Evolutionary conservation across 2,888 invertebrate species (phyloP), one percentile per base, ranked within the genome.

Genomic region (Sericinus montela): DNA sequence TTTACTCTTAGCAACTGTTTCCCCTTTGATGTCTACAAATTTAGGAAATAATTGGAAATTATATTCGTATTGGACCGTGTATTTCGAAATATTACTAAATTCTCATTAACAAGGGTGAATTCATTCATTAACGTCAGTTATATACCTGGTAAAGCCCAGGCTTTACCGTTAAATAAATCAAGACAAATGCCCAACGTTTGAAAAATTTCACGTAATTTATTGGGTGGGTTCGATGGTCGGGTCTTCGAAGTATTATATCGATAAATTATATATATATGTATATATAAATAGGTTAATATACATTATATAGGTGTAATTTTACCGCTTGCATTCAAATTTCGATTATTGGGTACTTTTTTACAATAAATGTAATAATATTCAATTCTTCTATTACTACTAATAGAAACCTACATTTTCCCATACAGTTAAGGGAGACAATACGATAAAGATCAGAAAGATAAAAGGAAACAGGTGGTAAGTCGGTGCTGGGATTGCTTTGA

Each of bases 101-200:
- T 37, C 36, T 45, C 45, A 45, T 50, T 45, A 50, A 45, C 40
- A 16, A 45, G 35, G 16, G 36, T 36, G 25, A 37, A 41, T 44
- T 45, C 23, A 36, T 25, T 36, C 45, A 50, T 50, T 41, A 50
- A 40, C 44, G 36, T 37, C 41, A 45, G 44, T 36, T 36, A 44
- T 39, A n/a, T n/a, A n/a, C n/a, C n/a, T n/a, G n/a, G n/a, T n/a
- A 34, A 7, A 11, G 0, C 4, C 10, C 30, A 11, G 46, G 46
- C 35, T 43, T 43, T 44, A 34, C 19, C 39, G 10, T 16, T 15
- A 14, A 35, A 49, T 49, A 49, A 49, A 45, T 49, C 45, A 45
- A 36, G 29, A 40, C 40, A 43, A 48, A 42, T 16, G 28, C 35
- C 34, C 29, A 35, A 19, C 39, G 44, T 15, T 16, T 39, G 19